phyloP scores from a whole-genome alignment of 2,113 vertebrate genomes.

The Illadopsis cleaveri region DNA sequence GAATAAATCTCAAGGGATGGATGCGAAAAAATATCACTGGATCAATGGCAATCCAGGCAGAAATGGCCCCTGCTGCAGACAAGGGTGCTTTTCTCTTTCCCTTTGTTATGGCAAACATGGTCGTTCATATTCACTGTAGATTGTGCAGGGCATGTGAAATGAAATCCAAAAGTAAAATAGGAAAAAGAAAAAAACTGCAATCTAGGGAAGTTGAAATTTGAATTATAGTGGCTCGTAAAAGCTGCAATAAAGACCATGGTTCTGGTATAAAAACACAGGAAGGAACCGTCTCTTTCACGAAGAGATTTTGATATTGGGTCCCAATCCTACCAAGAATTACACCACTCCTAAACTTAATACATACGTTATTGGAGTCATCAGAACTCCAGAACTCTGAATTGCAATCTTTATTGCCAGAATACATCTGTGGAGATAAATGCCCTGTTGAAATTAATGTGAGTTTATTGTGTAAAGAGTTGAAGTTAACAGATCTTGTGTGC shows the following conservation, averaged over 20 bases:
- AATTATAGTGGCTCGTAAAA: slow-evolving; percentile 43
- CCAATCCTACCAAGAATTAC: slow-evolving; percentile 20
- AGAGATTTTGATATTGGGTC: slow-evolving; percentile 17
- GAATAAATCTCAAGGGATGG: slow-evolving; percentile 24
- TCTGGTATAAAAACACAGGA: slow-evolving; percentile 37
- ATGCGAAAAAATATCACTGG: background rate
- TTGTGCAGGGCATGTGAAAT: background rate
- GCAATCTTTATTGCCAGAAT: background rate
- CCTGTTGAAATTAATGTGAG: background rate
- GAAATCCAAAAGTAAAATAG: slow-evolving; percentile 21
- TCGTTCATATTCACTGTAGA: background rate
- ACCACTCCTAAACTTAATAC: background rate
- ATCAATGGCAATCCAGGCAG: slow-evolving; percentile 7
- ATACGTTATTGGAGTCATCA: background rate
- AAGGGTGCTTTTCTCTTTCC: background rate
- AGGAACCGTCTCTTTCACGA: slow-evolving; percentile 2
- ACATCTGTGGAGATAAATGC: background rate
- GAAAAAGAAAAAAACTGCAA: background rate
- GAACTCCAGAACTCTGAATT: background rate
- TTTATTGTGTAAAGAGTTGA: background rate
- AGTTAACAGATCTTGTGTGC: background rate
- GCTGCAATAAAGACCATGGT: background rate
- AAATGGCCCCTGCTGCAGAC: background rate
- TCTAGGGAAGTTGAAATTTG: background rate
- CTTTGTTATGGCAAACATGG: background rate